These are phyloP conservation scores for Drosophila lacteicornis DNA, from an alignment of 1,140 invertebrate genomes.

Conservation along the genomic window DNA sequence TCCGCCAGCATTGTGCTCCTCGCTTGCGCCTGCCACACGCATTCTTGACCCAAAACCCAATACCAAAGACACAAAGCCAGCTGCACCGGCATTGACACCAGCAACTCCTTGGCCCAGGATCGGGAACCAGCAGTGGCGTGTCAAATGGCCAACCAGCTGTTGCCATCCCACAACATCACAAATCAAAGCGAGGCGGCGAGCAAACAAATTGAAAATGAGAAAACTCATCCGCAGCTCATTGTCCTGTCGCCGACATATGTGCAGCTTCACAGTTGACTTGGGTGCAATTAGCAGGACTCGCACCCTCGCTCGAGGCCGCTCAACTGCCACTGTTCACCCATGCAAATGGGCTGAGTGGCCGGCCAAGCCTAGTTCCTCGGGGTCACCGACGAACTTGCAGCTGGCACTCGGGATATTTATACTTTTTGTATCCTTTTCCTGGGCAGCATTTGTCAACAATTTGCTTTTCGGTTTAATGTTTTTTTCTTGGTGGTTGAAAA, in stretches of 20 bases:
- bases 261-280: constrained; percentile 76
- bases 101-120: constrained; percentile 66
- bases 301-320: constrained; percentile 41
- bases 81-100: constrained; percentile 34
- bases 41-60: constrained; percentile 66
- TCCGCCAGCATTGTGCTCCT: constrained; percentile 58
- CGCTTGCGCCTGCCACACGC: constrained; percentile 78
- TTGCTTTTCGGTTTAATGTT: constrained; percentile 5
- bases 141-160: constrained; percentile 76
- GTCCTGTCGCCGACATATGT: constrained; percentile 61
- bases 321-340: constrained; percentile 27
- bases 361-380: constrained; percentile 15
- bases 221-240: constrained; percentile 45
- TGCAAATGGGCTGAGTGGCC: constrained; percentile 60
- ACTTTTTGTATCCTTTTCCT: constrained; percentile 19
- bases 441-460: constrained; percentile 46
- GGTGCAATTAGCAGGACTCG: constrained; percentile 60
- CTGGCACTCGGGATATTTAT: constrained; percentile 41
- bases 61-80: constrained; percentile 22
- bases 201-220: constrained; percentile 67
- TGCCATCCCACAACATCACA: constrained; percentile 46
- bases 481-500: not conserved
- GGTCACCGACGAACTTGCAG: constrained; percentile 35
- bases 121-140: constrained; percentile 51
- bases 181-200: constrained; percentile 64